Percentiles rank a stretch among this genome's conserved stretches.
phyloP scores from a whole-genome alignment of 2,888 invertebrate species.

The Apamea anceps region DNA sequence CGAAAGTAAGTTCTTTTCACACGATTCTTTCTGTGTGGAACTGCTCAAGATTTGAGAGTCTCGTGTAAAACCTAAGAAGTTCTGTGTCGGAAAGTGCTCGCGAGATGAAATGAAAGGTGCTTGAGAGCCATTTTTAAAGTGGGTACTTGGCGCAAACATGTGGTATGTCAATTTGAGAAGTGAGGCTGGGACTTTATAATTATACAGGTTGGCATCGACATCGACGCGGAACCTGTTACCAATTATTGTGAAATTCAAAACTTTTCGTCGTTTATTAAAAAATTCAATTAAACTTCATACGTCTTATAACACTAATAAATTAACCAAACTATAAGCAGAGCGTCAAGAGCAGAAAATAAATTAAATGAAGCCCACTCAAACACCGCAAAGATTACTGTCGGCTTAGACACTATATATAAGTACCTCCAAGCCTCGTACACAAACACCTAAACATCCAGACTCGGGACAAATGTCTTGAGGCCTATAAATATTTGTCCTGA shows the following conservation, averaged over 20 bases:
- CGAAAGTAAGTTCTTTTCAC: background rate
- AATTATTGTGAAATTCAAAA: no score
- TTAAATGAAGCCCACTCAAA: background rate
- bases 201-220: no score
- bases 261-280: no score
- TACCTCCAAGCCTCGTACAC: constrained; percentile 26
- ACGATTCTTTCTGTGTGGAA: constrained; percentile 19
- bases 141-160: constrained; percentile 6
- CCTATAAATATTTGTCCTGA: constrained; percentile 43
- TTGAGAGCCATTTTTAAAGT: constrained; percentile 23
- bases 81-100: constrained; percentile 6
- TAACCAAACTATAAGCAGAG: background rate
- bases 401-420: constrained; percentile 1
- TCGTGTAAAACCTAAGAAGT: constrained; percentile 29
- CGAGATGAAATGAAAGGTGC: constrained; percentile 37
- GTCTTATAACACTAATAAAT: background rate
- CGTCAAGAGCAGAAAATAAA: background rate
- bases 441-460: constrained; percentile 28
- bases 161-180: background rate
- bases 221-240: no score
- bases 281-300: background rate
- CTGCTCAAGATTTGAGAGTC: constrained; percentile 28
- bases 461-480: constrained; percentile 44
- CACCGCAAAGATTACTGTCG: background rate
- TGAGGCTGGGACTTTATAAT: background rate